These are phyloP conservation scores for Crotalus helleri DNA, from an alignment of 2,113 vertebrate genomes.

Conservation along the genomic window DNA sequence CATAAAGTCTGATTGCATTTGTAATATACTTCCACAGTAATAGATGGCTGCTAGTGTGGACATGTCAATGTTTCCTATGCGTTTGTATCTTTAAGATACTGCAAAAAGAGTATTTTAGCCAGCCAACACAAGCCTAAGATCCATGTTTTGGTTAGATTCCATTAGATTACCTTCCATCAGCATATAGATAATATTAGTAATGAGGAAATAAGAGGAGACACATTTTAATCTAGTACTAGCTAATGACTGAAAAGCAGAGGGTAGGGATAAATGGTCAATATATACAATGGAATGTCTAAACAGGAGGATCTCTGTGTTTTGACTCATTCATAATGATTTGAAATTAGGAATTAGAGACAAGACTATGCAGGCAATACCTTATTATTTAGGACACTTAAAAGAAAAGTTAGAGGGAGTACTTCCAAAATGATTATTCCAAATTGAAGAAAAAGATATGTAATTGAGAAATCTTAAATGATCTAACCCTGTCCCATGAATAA, in stretches of 20 bases:
- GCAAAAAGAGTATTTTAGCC: background rate
- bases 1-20: background rate
- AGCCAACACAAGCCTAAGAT: background rate
- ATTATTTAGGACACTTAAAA: background rate
- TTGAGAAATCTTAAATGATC: background rate
- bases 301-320: background rate
- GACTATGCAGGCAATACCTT: background rate
- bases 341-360: background rate
- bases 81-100: background rate
- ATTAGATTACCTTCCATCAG: background rate
- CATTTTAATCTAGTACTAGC: constrained; percentile 6
- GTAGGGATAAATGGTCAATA: constrained; percentile 16
- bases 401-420: background rate
- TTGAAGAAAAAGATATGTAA: background rate
- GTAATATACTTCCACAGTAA: background rate
- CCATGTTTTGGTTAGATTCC: background rate
- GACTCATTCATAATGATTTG: background rate
- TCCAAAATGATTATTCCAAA: background rate
- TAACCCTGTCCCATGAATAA: background rate
- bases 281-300: background rate
- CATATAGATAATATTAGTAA: background rate
- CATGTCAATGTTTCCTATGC: background rate
- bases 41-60: background rate
- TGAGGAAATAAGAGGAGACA: background rate
- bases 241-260: constrained; percentile 13